These are phyloP conservation scores for Dromius quadrimaculatus DNA, from an alignment of 2,888 invertebrate species.

Conservation along the genomic window DNA sequence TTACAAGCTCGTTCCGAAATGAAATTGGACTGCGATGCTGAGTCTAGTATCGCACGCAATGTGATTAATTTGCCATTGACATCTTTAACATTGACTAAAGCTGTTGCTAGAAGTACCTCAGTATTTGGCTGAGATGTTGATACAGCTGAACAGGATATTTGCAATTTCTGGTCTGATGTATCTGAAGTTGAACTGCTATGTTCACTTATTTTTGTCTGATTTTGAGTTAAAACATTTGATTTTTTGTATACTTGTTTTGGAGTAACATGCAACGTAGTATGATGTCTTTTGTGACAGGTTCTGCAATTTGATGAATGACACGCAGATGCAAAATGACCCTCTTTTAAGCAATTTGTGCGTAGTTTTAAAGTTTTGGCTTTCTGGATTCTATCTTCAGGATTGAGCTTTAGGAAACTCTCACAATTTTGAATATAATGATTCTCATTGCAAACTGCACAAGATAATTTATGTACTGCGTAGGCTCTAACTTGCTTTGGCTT, in stretches of 20 bases:
- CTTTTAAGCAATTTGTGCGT: neutral
- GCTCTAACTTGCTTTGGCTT: too few relatives aligned
- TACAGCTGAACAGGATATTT: neutral
- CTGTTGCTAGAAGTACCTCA: neutral
- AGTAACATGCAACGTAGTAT: neutral
- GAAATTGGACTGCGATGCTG: slow-evolving; percentile 2
- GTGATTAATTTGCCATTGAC: too few relatives aligned
- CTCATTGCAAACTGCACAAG: neutral
- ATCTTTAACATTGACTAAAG: too few relatives aligned
- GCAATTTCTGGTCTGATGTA: neutral
- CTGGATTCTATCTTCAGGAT: neutral
- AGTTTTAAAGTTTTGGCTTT: neutral
- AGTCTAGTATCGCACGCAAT: neutral
- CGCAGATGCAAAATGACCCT: neutral
- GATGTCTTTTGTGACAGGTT: neutral
- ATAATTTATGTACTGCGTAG: neutral
- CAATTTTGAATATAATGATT: neutral
- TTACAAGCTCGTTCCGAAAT: neutral
- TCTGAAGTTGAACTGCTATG: neutral
- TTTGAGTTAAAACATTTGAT: neutral
- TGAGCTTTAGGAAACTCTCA: neutral
- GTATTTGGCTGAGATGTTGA: neutral
- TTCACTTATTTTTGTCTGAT: too few relatives aligned
- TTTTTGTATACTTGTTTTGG: neutral
- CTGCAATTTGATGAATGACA: neutral